Conservation (phyloP, 2,797 vertebrate genomes). For the Acropternis orthonyx region DNA sequence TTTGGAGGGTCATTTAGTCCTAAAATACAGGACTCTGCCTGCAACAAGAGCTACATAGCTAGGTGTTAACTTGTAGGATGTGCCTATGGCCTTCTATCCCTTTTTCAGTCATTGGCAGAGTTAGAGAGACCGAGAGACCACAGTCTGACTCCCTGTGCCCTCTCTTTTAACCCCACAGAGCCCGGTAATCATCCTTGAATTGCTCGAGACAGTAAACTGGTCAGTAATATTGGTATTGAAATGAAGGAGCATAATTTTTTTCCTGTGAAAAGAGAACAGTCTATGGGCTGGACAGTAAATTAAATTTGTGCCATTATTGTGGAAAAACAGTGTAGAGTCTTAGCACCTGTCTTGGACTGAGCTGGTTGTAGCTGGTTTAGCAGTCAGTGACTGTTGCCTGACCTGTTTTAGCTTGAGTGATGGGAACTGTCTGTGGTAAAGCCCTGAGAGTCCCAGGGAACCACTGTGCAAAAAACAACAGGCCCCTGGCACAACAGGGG, state of each 20-base stretch:
- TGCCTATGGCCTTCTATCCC: too few species aligned
- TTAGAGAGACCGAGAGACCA: neutral
- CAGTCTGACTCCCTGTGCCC: neutral
- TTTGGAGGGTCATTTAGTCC: neutral
- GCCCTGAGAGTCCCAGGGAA: neutral
- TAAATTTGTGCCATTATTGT: neutral
- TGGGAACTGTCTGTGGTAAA: neutral
- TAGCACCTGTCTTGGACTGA: neutral
- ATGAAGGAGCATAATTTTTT: neutral
- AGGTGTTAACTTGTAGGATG: neutral
- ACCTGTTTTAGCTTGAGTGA: neutral
- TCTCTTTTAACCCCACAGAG: accelerated
- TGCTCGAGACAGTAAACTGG: neutral
- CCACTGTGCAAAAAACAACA: neutral
- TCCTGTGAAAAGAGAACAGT: neutral
- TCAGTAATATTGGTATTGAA: neutral
- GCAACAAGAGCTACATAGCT: neutral
- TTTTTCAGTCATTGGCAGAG: neutral
- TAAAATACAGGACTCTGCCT: neutral
- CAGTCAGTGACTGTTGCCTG: neutral
- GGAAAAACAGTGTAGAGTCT: neutral
- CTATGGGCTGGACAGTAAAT: neutral
- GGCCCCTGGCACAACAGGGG: neutral
- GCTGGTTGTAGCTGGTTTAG: neutral
- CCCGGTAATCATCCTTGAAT: neutral